These are phyloP conservation scores for Crotalus viridis DNA, from an alignment of 2,113 vertebrate genomes.

Conservation along the genomic window DNA sequence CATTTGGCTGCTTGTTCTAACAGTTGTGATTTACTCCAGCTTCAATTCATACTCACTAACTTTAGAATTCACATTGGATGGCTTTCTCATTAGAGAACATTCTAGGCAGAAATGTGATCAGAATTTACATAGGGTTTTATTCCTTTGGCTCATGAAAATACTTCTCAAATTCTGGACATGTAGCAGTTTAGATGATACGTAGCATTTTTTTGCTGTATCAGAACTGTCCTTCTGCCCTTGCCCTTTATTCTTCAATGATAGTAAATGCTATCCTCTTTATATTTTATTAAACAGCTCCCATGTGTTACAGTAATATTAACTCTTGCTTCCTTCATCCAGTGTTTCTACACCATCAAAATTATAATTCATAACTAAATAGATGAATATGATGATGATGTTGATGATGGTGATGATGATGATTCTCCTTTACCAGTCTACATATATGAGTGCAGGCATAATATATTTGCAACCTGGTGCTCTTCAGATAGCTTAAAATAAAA, in stretches of 20 bases:
- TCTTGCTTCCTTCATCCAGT: not conserved
- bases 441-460: not conserved
- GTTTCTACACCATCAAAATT: not conserved
- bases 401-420: not conserved
- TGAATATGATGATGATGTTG: not conserved
- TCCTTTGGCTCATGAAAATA: constrained; percentile 18
- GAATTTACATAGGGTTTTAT: constrained; percentile 30
- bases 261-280: not conserved
- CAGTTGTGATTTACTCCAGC: constrained; percentile 53
- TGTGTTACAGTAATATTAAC: not conserved
- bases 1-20: constrained; percentile 60
- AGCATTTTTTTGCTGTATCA: not conserved
- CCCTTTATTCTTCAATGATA: constrained; percentile 24
- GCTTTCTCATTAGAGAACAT: constrained; percentile 32
- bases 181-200: not conserved
- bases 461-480: not conserved
- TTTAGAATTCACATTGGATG: constrained; percentile 32
- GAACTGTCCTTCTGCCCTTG: constrained; percentile 4
- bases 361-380: not conserved
- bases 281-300: not conserved
- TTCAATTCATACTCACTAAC: constrained; percentile 52
- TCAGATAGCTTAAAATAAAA: not conserved
- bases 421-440: not conserved
- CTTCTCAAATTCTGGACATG: not conserved
- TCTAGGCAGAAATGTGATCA: constrained; percentile 37